Base-by-base conservation (phyloP, 1,140 invertebrate genomes). In the Monochamus saltuarius region DNA sequence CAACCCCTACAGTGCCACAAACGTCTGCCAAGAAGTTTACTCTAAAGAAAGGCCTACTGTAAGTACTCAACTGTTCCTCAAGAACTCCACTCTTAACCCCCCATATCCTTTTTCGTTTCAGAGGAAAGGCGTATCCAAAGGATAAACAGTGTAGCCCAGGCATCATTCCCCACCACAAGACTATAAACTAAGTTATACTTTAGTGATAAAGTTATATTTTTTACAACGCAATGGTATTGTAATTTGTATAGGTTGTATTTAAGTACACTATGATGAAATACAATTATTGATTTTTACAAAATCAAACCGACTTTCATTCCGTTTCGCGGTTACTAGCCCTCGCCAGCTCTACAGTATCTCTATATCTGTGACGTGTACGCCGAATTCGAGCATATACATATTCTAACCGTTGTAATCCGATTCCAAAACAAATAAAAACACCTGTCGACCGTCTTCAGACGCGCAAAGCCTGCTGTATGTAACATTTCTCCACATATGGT, bases 21-120 rank as follows among this genome's bases (percentile, higher is more conserved):
- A 80, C 22, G 40, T 61, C 7, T 83, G 82, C 66, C 77, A 77
- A 64, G 77, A 81, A 58, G 68, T 76, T 22, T 75, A 65, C 34
- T 75, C 74, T 47, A 80, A 75, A 59, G 78, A 81, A 43, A 67
- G 60, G 64, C 39, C 61, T 51, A 64, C 53, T 46, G 67, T 69
- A 61, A 65, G 67, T 54, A 10, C 34, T 34, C 11, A n/a, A 34
- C 16, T 34, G 16, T 9, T n/a, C 4, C 38, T 37, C 1, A 17
- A 10, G 2, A 9, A 8, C 7, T 4, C n/a, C 10, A 22, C 16
- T 1, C 35, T 29, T 42, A 6, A 22, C 53, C 6, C 36, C 16
- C 22, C 16, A 1, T 10, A 9, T 43, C 34, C 38, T 61, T 63
- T 54, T 59, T 56, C 57, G 46, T 68, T 68, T 36, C 61, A 68